Evolutionary conservation across 2,888 invertebrate species (phyloP).

Genomic region (Parochlus steinenii): DNA sequence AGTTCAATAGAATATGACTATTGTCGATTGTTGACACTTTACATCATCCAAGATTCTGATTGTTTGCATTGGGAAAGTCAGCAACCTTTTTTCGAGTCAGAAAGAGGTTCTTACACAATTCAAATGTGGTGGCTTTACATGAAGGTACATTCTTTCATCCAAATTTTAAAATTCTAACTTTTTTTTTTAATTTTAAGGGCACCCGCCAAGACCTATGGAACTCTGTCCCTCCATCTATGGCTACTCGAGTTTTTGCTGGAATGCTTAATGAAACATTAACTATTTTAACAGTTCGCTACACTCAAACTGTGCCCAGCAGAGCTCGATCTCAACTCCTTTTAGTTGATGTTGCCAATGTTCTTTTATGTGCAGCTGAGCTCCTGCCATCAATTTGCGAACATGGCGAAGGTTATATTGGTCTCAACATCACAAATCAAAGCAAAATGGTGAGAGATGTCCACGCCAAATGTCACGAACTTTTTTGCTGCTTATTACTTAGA

Average conservation of each 20-base stretch:
- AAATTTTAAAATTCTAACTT: background rate
- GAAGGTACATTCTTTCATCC: slow-evolving; percentile 35
- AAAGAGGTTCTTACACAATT: slow-evolving; percentile 62
- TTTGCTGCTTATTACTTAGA: slow-evolving; percentile 53
- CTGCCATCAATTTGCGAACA: slow-evolving; percentile 48
- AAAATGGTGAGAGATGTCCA: slow-evolving; percentile 67
- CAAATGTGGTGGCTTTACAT: slow-evolving; percentile 85
- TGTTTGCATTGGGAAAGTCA: slow-evolving; percentile 57
- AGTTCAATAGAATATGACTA: no score
- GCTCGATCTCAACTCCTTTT: slow-evolving; percentile 41
- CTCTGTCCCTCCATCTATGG: slow-evolving; percentile 77
- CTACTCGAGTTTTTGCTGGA: slow-evolving; percentile 67
- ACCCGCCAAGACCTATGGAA: slow-evolving; percentile 70
- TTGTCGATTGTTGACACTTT: slow-evolving; percentile 58
- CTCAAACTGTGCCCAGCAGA: slow-evolving; percentile 52
- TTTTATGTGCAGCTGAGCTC: slow-evolving; percentile 57
- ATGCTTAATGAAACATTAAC: slow-evolving; percentile 74
- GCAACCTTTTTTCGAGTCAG: slow-evolving; percentile 48
- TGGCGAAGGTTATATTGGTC: slow-evolving; percentile 36
- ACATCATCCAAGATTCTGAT: slow-evolving; percentile 67
- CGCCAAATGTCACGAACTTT: slow-evolving; percentile 63
- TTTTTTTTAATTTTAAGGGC: slow-evolving; percentile 30
- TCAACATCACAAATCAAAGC: slow-evolving; percentile 38
- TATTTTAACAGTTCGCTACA: slow-evolving; percentile 62
- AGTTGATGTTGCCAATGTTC: slow-evolving; percentile 58